Evolutionary conservation across 1,140 invertebrate species (phyloP).

Genomic region (Eueides isabella): DNA sequence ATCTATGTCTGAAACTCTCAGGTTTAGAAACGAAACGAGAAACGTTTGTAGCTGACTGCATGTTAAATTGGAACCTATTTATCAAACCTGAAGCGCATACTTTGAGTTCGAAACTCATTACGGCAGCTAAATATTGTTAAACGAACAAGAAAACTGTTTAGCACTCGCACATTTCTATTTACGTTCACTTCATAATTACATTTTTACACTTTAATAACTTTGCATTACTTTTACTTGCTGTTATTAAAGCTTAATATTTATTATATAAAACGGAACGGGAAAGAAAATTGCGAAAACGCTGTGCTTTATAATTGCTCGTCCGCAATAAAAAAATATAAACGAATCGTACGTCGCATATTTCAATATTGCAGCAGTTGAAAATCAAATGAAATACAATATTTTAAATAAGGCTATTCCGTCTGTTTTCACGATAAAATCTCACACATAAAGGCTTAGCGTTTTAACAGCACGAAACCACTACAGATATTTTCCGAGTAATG

Average conservation of each 20-base stretch:
- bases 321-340: not conserved
- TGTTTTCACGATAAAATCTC: not conserved
- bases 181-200: slow-evolving; percentile 2
- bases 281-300: not conserved
- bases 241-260: not conserved
- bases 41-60: slow-evolving; percentile 23
- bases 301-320: slow-evolving; percentile 1
- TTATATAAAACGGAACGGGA: not conserved
- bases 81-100: slow-evolving; percentile 20
- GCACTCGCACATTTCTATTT: slow-evolving; percentile 16
- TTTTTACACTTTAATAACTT: not conserved
- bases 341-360: not conserved
- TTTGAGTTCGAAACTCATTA: slow-evolving; percentile 25
- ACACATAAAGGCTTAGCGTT: not conserved
- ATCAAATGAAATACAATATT: not conserved
- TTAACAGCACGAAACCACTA: not conserved
- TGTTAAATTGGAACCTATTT: slow-evolving; percentile 33
- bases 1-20: not conserved
- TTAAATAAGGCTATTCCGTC: not conserved
- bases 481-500: slow-evolving; percentile 19
- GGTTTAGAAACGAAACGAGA: too few species aligned
- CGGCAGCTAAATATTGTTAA: slow-evolving; percentile 32
- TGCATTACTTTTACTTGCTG: not conserved
- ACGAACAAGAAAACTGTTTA: slow-evolving; percentile 24
- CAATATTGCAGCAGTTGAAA: slow-evolving; percentile 2